Evolutionary conservation across 2,888 invertebrate species (phyloP).

Genomic region (Dynastes tityus): DNA sequence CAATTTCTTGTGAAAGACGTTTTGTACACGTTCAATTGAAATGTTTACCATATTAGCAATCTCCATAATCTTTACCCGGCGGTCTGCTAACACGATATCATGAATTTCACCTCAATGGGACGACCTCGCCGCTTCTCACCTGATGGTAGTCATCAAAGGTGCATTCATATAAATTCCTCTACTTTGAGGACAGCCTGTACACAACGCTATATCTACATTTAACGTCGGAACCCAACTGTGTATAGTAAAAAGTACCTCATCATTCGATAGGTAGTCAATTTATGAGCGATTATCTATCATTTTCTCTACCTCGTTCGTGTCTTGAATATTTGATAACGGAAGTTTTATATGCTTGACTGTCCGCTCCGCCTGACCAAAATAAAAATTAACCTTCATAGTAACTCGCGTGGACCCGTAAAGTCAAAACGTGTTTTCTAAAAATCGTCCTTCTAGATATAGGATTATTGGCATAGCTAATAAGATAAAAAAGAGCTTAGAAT

Average conservation of each 20-base stretch:
- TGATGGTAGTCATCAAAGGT: too few relatives aligned
- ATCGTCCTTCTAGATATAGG: constrained; percentile 40
- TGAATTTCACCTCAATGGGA: too few relatives aligned
- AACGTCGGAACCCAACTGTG: background rate
- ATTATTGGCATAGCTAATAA: constrained; percentile 54
- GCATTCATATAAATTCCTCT: too few relatives aligned
- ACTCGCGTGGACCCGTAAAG: background rate
- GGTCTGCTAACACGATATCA: too few relatives aligned
- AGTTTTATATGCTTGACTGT: constrained; percentile 25
- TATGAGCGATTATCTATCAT: constrained; percentile 41
- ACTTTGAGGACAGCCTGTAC: too few relatives aligned
- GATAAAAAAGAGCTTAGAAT: constrained; percentile 53
- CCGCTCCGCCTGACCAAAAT: background rate
- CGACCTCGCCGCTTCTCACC: too few relatives aligned
- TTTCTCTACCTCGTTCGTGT: constrained; percentile 39
- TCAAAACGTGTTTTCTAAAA: constrained; percentile 33
- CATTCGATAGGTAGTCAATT: constrained; percentile 42
- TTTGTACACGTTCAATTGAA: too few relatives aligned
- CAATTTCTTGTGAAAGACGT: too few relatives aligned
- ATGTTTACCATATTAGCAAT: too few relatives aligned
- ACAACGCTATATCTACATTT: too few relatives aligned
- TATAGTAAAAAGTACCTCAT: constrained; percentile 31
- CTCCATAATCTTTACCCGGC: too few relatives aligned
- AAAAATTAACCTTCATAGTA: constrained; percentile 31
- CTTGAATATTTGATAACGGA: constrained; percentile 39